Base-by-base conservation (phyloP, 2,888 invertebrate species). In the Spatulosminthurus flaviceps region DNA sequence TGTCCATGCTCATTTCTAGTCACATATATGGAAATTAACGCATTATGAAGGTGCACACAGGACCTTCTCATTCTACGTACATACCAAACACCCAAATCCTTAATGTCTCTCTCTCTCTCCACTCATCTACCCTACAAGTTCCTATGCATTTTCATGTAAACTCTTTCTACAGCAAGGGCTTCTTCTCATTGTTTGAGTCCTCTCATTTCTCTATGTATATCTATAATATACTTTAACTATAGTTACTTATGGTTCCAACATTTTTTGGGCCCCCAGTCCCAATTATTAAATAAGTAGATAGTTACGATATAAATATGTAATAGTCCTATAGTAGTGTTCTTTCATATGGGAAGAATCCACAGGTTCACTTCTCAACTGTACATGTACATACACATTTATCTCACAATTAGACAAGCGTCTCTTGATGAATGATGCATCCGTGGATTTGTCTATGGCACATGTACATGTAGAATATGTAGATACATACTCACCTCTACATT, bases 21-120 rank as follows among this genome's bases (percentile, higher is more conserved):
- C 41, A 26, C 41, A 41, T 70, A n/a, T n/a, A 70, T 70, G 70
- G 41, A 70, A 70, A 70, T 70, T 70, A 70, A n/a, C 41, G n/a
- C 34, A 70, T 26, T 69, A 69, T n/a, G 9, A 11, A n/a, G 21
- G 21, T 41, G 29, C 34, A 21, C 70, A 70, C 41, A 21, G 70
- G 28, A 9, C 34, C 51, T 70, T 29, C n/a, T n/a, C 34, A 29
- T 5, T 13, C 21, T 28, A 41, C 22, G 41, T 29, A 69, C 19
- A 9, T 51, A 34, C 51, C 5, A 19, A 19, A 16, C 16, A 51
- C 2, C 7, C 1, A 19, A 11, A 51, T 19, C 51, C 51, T 51
- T 19, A 16, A n/a, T n/a, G n/a, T n/a, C n/a, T n/a, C n/a, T n/a
- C n/a, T n/a, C n/a, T 34, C 21, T 19, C 42, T 61, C 41, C 13